Evolutionary conservation across 2,797 vertebrate genomes (phyloP).

Genomic region (Anguilla megastoma): DNA sequence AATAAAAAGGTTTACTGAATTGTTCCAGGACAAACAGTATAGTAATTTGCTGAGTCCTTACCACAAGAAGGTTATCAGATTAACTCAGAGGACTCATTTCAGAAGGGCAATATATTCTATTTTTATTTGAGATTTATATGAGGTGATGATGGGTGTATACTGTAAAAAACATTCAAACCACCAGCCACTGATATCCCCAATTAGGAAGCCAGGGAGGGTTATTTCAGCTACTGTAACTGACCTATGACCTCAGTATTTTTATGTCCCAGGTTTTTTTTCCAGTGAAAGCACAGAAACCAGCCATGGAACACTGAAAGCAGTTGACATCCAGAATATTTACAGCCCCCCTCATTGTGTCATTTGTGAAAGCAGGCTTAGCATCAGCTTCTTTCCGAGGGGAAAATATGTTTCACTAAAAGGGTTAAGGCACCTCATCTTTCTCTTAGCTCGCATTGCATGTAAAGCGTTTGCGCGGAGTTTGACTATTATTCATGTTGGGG

Average conservation of each 20-base stretch:
- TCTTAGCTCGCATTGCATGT: neutral
- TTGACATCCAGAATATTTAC: neutral
- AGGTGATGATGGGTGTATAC: neutral
- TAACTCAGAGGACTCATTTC: slow-evolving; percentile 29
- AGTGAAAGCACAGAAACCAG: neutral
- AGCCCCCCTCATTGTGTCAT: neutral
- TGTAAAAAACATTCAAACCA: neutral
- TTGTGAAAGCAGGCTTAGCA: slow-evolving; percentile 16
- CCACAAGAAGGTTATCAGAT: slow-evolving; percentile 39
- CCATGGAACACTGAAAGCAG: neutral
- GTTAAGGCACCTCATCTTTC: slow-evolving; percentile 14
- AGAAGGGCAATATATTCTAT: neutral
- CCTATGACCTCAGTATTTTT: slow-evolving; percentile 4
- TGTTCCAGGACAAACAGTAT: slow-evolving; percentile 17
- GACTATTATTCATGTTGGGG: slow-evolving; percentile 1
- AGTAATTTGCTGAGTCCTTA: slow-evolving; percentile 27
- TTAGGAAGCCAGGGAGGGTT: neutral
- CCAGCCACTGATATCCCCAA: neutral
- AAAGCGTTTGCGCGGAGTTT: neutral
- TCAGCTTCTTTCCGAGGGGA: neutral
- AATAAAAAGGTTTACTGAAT: slow-evolving; percentile 37
- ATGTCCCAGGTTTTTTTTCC: neutral
- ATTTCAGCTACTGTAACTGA: neutral
- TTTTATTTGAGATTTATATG: slow-evolving; percentile 26
- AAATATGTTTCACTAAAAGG: neutral